Evolutionary conservation across 2,888 invertebrate genomes (phyloP).

Genomic region (Eupithecia abbreviata): DNA sequence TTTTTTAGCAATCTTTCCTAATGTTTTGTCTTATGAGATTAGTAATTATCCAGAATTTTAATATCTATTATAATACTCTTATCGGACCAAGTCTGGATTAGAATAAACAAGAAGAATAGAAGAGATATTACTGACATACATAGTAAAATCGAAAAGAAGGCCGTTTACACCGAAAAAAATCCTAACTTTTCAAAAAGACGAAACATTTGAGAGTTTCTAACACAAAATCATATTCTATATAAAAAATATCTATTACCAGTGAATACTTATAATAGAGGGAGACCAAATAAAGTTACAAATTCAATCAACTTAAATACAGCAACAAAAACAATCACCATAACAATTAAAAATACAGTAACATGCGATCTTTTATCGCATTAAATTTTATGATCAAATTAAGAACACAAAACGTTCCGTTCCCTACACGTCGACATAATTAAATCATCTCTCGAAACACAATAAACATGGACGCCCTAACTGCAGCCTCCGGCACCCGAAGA

Average conservation of each 20-base stretch:
- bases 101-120: not conserved
- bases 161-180: too few species aligned
- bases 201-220: too few species aligned
- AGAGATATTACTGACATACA: not conserved
- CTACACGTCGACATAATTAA: conserved; percentile 32
- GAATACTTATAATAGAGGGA: not conserved
- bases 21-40: not conserved
- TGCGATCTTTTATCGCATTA: conserved; percentile 33
- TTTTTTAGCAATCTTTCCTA: not conserved
- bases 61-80: not conserved
- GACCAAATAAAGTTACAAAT: not conserved
- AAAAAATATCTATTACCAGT: not conserved
- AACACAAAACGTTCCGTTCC: conserved; percentile 16
- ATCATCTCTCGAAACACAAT: conserved; percentile 39
- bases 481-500: conserved; percentile 82
- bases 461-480: conserved; percentile 70
- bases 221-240: not conserved
- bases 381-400: conserved; percentile 25
- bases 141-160: too few species aligned
- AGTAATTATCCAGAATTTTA: not conserved
- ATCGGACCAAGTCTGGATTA: not conserved
- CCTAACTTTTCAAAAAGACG: too few species aligned
- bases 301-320: not conserved
- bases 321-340: conserved; percentile 1
- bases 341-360: conserved; percentile 2